These are phyloP conservation scores for Acestrorhynchus altus DNA, from an alignment of 2,797 vertebrate genomes.

Conservation along the genomic window DNA sequence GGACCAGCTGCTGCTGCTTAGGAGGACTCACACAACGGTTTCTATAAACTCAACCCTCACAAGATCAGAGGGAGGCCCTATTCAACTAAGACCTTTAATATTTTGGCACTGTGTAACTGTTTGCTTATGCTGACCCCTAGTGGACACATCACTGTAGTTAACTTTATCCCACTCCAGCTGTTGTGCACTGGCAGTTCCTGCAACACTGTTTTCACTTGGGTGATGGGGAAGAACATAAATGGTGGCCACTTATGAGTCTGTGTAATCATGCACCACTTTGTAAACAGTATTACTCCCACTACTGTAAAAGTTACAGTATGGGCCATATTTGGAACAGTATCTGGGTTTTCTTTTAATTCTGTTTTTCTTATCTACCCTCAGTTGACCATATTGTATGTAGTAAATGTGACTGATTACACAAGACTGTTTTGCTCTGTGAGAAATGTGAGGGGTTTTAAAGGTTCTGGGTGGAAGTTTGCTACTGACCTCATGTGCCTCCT, in stretches of 20 bases:
- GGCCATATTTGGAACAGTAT: not conserved
- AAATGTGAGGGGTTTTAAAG: not conserved
- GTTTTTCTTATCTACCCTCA: not conserved
- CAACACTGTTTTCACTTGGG: not conserved
- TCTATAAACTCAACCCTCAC: no score
- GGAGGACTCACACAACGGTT: no score
- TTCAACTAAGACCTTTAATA: not conserved
- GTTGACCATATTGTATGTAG: no score
- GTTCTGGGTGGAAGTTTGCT: constrained; percentile 50
- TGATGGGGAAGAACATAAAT: not conserved
- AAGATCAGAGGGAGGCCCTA: no score
- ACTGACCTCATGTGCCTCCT: constrained; percentile 56
- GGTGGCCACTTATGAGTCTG: constrained; percentile 9
- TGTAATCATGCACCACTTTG: constrained; percentile 46
- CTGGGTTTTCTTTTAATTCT: no score
- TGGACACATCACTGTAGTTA: not conserved
- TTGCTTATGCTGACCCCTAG: not conserved
- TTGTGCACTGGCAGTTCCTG: not conserved
- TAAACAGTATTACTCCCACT: not conserved
- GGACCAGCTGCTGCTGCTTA: no score
- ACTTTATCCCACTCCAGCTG: not conserved
- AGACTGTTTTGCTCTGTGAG: constrained; percentile 26
- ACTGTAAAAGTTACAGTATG: not conserved
- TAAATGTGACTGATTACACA: constrained; percentile 57
- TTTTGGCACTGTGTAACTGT: not conserved